Base-by-base conservation (phyloP, 2,888 invertebrate genomes). In the Caradrina kadenii region DNA sequence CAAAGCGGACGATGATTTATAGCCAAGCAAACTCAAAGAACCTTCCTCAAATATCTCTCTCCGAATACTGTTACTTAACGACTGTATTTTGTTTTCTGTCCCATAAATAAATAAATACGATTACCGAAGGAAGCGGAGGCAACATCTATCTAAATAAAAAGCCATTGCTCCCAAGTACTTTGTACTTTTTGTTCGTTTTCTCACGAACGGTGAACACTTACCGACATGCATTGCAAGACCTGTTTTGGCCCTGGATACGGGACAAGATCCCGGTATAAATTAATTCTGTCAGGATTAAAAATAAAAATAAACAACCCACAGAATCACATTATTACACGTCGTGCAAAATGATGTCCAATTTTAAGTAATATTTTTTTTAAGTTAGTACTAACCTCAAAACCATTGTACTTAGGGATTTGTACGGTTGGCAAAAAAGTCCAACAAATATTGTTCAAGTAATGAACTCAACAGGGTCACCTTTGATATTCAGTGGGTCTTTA, bases 191-290 rank as follows among this genome's bases (percentile, higher is more conserved):
- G 31, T 81, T 79, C 62, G n/a, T 69, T 76, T 81, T 73, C 64
- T 76, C 72, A 52, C 63, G 66, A 81, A 79, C 76, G 63, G 65
- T 74, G 59, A 62, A 56, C 59, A 73, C 67, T 65, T 45, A 15
- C 45, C 15, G 60, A 54, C 59, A 59, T 59, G 54, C 60, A 45
- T 67, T 50, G 42, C 62, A 80, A 81, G 77, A 86, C 86, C 84
- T 59, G 86, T 86, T 83, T 17, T 45, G 17, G 15, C 4, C 45
- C 79, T 83, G 72, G 56, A 76, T 80, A 69, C 80, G 62, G 81
- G 77, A 69, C 79, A 73, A 74, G 75, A 81, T 77, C 80, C 81
- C 74, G 76, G 65, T 81, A 69, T 78, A 73, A 81, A 76, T 76
- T 69, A 62, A 71, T 74, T 62, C 52, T 52, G 55, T 59, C 67